Evolutionary conservation across 1,140 invertebrate genomes (phyloP).

Genomic region (Drosophila triauraria): DNA sequence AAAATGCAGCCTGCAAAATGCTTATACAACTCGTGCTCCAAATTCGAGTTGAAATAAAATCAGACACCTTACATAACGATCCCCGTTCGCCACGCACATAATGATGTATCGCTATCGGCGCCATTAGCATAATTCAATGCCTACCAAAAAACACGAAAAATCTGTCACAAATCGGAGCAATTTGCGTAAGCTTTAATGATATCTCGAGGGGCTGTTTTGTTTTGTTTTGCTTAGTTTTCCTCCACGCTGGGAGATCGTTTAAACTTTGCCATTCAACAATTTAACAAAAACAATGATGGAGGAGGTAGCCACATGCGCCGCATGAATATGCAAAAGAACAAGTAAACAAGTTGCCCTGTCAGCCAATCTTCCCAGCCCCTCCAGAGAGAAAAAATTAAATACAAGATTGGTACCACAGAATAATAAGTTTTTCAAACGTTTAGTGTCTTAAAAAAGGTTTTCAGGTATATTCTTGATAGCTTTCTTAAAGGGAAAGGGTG

Average conservation of each 20-base stretch:
- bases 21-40: conserved; percentile 65
- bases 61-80: conserved; percentile 45
- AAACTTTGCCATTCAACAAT: conserved; percentile 69
- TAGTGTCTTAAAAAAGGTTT: neutral
- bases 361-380: neutral
- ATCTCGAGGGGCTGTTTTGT: conserved; percentile 15
- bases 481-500: no score
- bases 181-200: conserved; percentile 50
- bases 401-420: neutral
- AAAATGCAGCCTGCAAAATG: conserved; percentile 36
- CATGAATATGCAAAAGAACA: conserved; percentile 56
- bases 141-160: conserved; percentile 38
- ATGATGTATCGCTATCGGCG: conserved; percentile 63
- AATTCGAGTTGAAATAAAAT: conserved; percentile 29
- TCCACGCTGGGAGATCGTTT: conserved; percentile 34
- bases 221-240: neutral
- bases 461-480: no score
- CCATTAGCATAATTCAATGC: conserved; percentile 73
- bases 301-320: conserved; percentile 15
- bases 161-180: conserved; percentile 68
- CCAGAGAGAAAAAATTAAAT: neutral
- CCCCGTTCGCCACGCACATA: conserved; percentile 53
- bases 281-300: conserved; percentile 20
- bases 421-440: neutral
- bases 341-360: conserved; percentile 27